Conservation (phyloP, 2,888 invertebrate species). For the Acanthococcus lagerstroemiae region DNA sequence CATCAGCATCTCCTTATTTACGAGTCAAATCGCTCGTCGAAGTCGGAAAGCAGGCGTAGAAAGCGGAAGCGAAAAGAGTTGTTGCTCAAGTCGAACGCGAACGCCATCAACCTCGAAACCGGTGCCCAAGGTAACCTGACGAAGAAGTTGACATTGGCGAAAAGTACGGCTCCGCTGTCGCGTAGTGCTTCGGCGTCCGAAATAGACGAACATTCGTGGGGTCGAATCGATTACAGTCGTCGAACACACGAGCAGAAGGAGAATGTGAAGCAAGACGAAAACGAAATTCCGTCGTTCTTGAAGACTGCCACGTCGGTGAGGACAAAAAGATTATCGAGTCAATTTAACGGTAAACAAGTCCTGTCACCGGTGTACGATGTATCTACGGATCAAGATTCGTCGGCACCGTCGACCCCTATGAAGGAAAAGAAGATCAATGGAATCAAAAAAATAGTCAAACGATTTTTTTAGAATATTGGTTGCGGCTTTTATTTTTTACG, state of each 20-base stretch:
- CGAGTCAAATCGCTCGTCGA: constrained; percentile 42
- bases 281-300: constrained; percentile 39
- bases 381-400: constrained; percentile 25
- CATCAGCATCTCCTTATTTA: constrained; percentile 51
- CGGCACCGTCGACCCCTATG: constrained; percentile 12
- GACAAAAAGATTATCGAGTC: constrained; percentile 40
- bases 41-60: constrained; percentile 43
- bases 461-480: constrained; percentile 14
- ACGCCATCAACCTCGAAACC: constrained; percentile 40
- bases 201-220: constrained; percentile 23
- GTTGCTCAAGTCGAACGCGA: constrained; percentile 30
- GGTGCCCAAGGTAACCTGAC: constrained; percentile 33
- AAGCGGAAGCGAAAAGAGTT: constrained; percentile 45
- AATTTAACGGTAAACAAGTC: constrained; percentile 29
- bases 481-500: background rate
- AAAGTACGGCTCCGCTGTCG: constrained; percentile 6
- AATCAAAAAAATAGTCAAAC: constrained; percentile 24
- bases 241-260: background rate
- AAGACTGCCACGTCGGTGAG: constrained; percentile 44
- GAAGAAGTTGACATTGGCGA: background rate
- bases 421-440: constrained; percentile 25
- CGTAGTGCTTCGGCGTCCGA: constrained; percentile 36
- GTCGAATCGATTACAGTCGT: background rate
- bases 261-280: background rate
- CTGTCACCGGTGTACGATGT: constrained; percentile 16